These are phyloP conservation scores for Laupala kohalensis DNA, from an alignment of 1,140 invertebrate genomes.

Conservation along the genomic window DNA sequence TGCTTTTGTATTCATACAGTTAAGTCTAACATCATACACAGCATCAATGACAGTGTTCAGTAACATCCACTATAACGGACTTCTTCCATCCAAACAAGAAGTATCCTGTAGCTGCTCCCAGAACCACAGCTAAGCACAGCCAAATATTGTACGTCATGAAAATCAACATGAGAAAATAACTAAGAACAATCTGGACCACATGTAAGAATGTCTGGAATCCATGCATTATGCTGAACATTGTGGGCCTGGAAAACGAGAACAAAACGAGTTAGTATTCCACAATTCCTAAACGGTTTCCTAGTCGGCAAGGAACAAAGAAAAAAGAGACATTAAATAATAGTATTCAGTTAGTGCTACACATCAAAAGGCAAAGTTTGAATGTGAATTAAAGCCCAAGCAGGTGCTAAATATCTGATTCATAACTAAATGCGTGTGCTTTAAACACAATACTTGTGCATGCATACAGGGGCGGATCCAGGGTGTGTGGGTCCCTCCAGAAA, in stretches of 20 bases:
- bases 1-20: background rate
- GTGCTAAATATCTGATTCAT: no score
- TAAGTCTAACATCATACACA: background rate
- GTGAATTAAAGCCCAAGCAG: no score
- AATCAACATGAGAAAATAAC: conserved; percentile 91
- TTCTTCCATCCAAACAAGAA: conserved; percentile 92
- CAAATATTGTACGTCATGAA: conserved; percentile 98
- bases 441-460: no score
- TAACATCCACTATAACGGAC: conserved; percentile 77
- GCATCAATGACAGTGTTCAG: conserved; percentile 83
- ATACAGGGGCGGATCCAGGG: no score
- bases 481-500: no score
- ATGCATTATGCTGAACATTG: conserved; percentile 66
- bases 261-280: no score
- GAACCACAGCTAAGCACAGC: conserved; percentile 78
- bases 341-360: no score
- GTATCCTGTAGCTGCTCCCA: conserved; percentile 81
- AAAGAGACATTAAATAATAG: no score
- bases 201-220: conserved; percentile 79
- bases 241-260: conserved; percentile 44
- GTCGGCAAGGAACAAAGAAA: no score
- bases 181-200: conserved; percentile 75
- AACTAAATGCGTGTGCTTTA: no score
- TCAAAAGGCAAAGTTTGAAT: no score
- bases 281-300: no score